Conservation (phyloP, 2,113 vertebrate species). For the Tonatia bakeri region DNA sequence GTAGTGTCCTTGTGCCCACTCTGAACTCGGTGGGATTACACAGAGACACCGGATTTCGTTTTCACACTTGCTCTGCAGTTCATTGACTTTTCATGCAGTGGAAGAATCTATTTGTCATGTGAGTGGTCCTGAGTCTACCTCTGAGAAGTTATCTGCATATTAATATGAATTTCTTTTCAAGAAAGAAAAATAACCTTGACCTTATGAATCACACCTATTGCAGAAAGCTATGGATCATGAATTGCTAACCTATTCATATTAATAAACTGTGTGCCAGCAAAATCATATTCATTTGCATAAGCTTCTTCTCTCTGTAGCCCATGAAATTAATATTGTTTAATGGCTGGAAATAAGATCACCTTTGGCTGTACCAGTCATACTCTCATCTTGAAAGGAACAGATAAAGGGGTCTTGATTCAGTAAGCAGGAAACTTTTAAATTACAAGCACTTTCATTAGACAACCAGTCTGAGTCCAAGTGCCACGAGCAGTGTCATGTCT, state of each 20-base stretch:
- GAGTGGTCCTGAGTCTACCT: not conserved
- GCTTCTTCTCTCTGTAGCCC: constrained; percentile 54
- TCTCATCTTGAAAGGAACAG: constrained; percentile 38
- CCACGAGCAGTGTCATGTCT: not conserved
- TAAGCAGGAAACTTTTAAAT: constrained; percentile 56
- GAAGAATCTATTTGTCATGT: not conserved
- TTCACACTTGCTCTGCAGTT: not conserved
- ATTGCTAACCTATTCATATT: constrained; percentile 54
- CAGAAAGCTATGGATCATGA: constrained; percentile 24
- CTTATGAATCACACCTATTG: constrained; percentile 33
- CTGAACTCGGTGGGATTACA: constrained; percentile 3
- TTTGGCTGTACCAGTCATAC: constrained; percentile 34
- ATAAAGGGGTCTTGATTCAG: constrained; percentile 54
- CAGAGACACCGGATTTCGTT: not conserved
- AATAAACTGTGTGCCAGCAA: constrained; percentile 44
- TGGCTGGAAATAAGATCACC: constrained; percentile 62
- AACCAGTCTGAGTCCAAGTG: not conserved
- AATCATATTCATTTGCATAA: constrained; percentile 64
- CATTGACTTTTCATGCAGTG: not conserved
- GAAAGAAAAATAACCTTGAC: constrained; percentile 50
- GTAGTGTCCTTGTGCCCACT: not conserved
- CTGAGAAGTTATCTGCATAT: constrained; percentile 20
- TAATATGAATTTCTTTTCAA: constrained; percentile 35
- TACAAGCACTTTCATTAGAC: constrained; percentile 17
- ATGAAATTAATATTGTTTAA: constrained; percentile 74